phyloP scores from a whole-genome alignment of 2,888 invertebrate species.

The Drosophila pseudotakahashii region DNA sequence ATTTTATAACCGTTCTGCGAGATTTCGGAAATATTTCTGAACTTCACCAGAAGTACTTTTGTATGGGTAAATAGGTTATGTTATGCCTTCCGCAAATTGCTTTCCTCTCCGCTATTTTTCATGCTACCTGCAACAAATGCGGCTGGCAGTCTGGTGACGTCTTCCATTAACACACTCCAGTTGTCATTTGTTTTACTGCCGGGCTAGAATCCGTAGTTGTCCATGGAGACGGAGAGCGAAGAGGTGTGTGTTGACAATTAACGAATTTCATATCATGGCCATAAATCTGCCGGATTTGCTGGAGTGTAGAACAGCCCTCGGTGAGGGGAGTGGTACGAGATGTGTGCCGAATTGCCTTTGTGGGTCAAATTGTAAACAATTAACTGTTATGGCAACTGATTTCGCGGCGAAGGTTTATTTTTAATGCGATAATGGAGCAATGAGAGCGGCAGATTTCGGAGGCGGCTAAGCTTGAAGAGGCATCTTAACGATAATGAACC shows the following conservation, averaged over 20 bases:
- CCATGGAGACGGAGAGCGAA: slow-evolving; percentile 16
- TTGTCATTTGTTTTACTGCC: slow-evolving; percentile 69
- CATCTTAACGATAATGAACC: slow-evolving; percentile 15
- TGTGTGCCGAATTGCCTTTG: slow-evolving; percentile 39
- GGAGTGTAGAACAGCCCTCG: slow-evolving; percentile 32
- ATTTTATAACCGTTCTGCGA: too few species aligned
- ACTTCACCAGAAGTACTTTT: neutral
- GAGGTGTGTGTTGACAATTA: slow-evolving; percentile 47
- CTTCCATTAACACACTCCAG: slow-evolving; percentile 74
- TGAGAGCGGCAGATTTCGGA: slow-evolving; percentile 13
- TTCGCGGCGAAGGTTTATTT: slow-evolving; percentile 32
- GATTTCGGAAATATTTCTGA: neutral
- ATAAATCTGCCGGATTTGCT: slow-evolving; percentile 46
- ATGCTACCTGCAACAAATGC: slow-evolving; percentile 13
- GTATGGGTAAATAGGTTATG: too few species aligned
- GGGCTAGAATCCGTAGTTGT: slow-evolving; percentile 28
- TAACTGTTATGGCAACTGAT: slow-evolving; percentile 40
- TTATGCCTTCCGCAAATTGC: neutral
- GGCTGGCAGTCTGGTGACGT: slow-evolving; percentile 24
- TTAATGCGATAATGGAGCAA: slow-evolving; percentile 44
- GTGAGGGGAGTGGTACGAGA: slow-evolving; percentile 2
- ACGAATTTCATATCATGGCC: slow-evolving; percentile 51
- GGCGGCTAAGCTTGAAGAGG: slow-evolving; percentile 21
- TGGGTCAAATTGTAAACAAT: slow-evolving; percentile 54
- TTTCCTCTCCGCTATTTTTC: slow-evolving; percentile 2